phyloP scores from a whole-genome alignment of 2,113 vertebrate species.

The Tor tambroides region DNA sequence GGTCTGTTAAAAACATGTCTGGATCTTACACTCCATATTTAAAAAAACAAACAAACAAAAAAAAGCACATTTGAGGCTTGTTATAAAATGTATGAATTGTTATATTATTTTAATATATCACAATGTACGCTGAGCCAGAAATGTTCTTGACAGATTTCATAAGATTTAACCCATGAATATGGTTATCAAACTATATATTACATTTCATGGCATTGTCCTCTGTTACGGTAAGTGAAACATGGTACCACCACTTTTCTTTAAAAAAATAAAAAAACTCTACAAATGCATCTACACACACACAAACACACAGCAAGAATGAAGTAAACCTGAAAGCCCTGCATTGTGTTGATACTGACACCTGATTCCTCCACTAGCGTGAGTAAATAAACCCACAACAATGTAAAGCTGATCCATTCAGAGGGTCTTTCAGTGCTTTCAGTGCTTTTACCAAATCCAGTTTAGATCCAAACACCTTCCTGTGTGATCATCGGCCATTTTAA shows the following conservation, averaged over 20 bases:
- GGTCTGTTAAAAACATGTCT: neutral
- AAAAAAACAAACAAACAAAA: neutral
- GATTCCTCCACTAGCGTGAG: neutral
- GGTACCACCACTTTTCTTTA: neutral
- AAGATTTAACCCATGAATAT: neutral
- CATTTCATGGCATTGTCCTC: neutral
- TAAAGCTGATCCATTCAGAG: neutral
- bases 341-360: constrained; percentile 14
- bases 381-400: constrained; percentile 17
- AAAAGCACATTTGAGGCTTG: neutral
- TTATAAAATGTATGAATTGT: neutral
- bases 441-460: constrained; percentile 16
- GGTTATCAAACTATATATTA: neutral
- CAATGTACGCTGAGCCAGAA: neutral
- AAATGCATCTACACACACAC: neutral
- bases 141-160: neutral
- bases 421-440: neutral
- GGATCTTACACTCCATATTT: neutral
- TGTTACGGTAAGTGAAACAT: neutral
- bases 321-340: constrained; percentile 1
- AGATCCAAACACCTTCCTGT: neutral
- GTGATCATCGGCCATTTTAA: neutral
- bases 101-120: neutral
- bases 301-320: constrained; percentile 1
- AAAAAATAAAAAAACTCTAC: neutral